phyloP scores from a whole-genome alignment of 2,113 vertebrate genomes.

The Monopterus albus region DNA sequence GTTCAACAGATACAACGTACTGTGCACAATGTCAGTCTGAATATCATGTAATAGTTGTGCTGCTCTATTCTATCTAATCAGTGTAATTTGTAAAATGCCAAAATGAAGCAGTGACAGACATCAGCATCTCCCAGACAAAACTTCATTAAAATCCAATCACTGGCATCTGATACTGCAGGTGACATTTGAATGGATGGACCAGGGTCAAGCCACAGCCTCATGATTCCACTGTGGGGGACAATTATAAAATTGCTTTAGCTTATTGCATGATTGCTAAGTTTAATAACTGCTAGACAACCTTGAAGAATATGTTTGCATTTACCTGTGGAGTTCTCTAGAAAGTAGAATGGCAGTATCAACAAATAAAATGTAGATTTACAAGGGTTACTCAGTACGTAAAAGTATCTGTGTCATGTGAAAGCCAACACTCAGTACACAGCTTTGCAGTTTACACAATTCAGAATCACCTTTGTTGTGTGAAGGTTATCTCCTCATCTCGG shows the following conservation, averaged over 20 bases:
- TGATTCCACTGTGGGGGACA: slow-evolving; percentile 29
- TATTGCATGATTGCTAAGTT: slow-evolving; percentile 9
- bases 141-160: slow-evolving; percentile 59
- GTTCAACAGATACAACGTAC: background rate
- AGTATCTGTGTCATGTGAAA: slow-evolving; percentile 21
- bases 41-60: slow-evolving; percentile 1
- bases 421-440: background rate
- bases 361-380: slow-evolving; percentile 19
- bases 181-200: slow-evolving; percentile 41
- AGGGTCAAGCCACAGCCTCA: slow-evolving; percentile 5
- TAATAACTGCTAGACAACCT: slow-evolving; percentile 23
- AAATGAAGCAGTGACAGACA: slow-evolving; percentile 24
- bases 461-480: slow-evolving; percentile 40
- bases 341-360: slow-evolving; percentile 1
- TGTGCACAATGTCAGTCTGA: background rate
- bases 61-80: slow-evolving; percentile 3
- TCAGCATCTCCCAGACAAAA: background rate
- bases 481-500: slow-evolving; percentile 58
- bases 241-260: slow-evolving; percentile 34
- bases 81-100: slow-evolving; percentile 37
- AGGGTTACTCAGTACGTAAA: background rate
- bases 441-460: slow-evolving; percentile 42
- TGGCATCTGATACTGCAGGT: slow-evolving; percentile 16
- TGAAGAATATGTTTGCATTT: slow-evolving; percentile 9
- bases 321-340: background rate